Conservation (phyloP, 2,888 invertebrate species). For the Germaria angustata region DNA sequence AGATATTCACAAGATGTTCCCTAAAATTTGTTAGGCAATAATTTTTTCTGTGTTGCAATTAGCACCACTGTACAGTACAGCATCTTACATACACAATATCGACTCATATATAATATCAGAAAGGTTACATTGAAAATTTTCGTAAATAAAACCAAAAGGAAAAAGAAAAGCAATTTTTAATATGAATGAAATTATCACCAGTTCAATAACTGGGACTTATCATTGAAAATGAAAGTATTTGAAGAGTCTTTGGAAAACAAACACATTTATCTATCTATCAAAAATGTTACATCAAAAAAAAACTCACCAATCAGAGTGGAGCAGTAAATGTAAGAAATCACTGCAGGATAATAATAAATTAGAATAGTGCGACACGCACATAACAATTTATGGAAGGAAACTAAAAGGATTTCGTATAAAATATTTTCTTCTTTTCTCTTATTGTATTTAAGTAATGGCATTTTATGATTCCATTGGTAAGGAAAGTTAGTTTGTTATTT, state of each 20-base stretch:
- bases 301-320: not conserved
- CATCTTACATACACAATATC: too few species aligned
- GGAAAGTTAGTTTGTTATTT: not conserved
- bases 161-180: not conserved
- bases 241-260: slow-evolving; percentile 16
- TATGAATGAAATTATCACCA: slow-evolving; percentile 22
- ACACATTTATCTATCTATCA: slow-evolving; percentile 12
- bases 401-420: not conserved
- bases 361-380: not conserved
- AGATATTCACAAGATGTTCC: too few species aligned
- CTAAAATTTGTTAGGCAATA: too few species aligned
- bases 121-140: not conserved
- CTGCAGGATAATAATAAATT: slow-evolving; percentile 12
- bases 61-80: not conserved
- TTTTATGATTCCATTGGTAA: slow-evolving; percentile 4
- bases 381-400: not conserved
- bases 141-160: not conserved
- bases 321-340: slow-evolving; percentile 17
- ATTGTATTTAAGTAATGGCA: slow-evolving; percentile 6
- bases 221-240: not conserved
- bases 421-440: not conserved
- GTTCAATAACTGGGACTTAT: not conserved
- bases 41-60: too few species aligned
- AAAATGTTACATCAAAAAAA: slow-evolving; percentile 5
- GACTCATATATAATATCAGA: not conserved